Evolutionary conservation across 1,140 invertebrate genomes (phyloP), one percentile per base, ranked within the genome.

Genomic region (Neotoxoptera formosana): DNA sequence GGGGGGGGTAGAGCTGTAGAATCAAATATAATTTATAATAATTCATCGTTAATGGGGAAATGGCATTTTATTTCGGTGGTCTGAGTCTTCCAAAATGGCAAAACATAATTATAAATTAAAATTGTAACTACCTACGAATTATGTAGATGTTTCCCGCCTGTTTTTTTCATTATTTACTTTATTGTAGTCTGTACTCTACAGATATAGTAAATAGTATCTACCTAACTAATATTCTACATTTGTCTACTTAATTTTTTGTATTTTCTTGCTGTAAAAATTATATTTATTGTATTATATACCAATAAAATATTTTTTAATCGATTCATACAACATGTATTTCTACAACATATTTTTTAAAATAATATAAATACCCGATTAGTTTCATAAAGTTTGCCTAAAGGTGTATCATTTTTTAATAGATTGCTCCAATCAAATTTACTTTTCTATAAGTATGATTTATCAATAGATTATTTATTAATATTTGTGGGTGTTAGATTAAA

Each of bases 11-110:
- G 36, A 83, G 20, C 47, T 30, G 6, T 56, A 56, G 14, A 86
- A 53, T 34, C 48, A 86, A 41, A 30, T 86, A 56, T 53, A 86
- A 86, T 56, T 56, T 60, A 86, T 56, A 34, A 76, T 20, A 92
- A 47, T 83, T 93, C 48, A 56, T 84, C 6, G 30, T 83, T 86
- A n/a, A 41, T n/a, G n/a, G 21, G 81, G 91, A 48, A 86, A 86
- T 93, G 48, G 25, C 76, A 93, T 84, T 92, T 92, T 17, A 41
- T n/a, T n/a, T 76, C 2, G 2, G 41, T 17, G 30, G 41, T 90
- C 20, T n/a, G 4, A 36, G 21, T 89, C 20, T 89, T 36, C 20
- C 21, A 17, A 89, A 34, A 56, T 53, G 3, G 0, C 25, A 34
- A 53, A 11, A 89, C 30, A 25, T 47, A 81, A 45, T 45, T 25